These are phyloP conservation scores for Drosophila guanche DNA, from an alignment of 1,140 invertebrate genomes.

Conservation along the genomic window DNA sequence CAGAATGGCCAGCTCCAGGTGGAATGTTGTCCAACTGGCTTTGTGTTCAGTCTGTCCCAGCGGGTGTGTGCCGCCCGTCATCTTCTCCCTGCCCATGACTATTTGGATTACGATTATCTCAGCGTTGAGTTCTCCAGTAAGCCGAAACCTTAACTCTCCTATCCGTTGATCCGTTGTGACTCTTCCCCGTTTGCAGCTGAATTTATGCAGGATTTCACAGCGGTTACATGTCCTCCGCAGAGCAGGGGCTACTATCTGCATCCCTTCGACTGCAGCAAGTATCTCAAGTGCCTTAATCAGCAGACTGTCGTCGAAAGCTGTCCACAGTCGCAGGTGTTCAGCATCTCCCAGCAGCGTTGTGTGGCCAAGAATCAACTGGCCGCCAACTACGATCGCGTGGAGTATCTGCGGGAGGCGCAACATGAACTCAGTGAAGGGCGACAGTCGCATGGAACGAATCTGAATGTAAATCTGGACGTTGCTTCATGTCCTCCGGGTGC, in stretches of 20 bases:
- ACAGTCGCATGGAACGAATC: background rate
- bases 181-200: slow-evolving; percentile 25
- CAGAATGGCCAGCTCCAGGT: slow-evolving; percentile 55
- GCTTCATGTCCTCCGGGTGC: slow-evolving; percentile 83
- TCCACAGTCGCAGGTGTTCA: slow-evolving; percentile 68
- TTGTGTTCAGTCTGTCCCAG: slow-evolving; percentile 60
- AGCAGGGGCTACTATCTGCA: slow-evolving; percentile 85
- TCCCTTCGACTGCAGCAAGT: slow-evolving; percentile 87
- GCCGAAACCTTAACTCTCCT: background rate
- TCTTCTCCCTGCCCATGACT: slow-evolving; percentile 50
- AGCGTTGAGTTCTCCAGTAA: slow-evolving; percentile 59
- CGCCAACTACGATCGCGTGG: slow-evolving; percentile 58
- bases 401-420: slow-evolving; percentile 40
- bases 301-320: slow-evolving; percentile 86
- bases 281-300: slow-evolving; percentile 87
- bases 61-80: slow-evolving; percentile 27
- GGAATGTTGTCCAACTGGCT: slow-evolving; percentile 47
- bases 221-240: slow-evolving; percentile 55
- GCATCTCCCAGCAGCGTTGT: slow-evolving; percentile 58
- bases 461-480: background rate
- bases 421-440: slow-evolving; percentile 19
- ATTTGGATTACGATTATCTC: slow-evolving; percentile 57
- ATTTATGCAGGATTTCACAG: slow-evolving; percentile 47
- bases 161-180: slow-evolving; percentile 11
- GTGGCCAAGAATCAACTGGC: slow-evolving; percentile 45